A percentile compares a stretch with the other conserved stretches of the same genome.
Conservation (phyloP, 2,113 vertebrate genomes). For the Petromus typicus region DNA sequence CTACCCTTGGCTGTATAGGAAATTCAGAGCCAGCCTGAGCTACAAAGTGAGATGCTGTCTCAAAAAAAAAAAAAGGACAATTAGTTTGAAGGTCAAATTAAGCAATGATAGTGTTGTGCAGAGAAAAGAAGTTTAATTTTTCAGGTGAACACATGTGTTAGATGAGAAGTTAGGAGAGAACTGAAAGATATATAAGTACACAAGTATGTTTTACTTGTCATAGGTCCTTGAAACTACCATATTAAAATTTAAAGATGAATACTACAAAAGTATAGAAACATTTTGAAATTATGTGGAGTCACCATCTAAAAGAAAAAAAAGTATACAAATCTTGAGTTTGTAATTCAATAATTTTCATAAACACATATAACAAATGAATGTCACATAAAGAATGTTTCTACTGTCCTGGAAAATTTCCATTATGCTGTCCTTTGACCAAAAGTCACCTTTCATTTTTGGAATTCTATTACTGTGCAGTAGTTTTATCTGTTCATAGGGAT, state of each 20-base stretch:
- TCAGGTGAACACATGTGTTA: neutral
- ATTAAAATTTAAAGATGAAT: neutral
- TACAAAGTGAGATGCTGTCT: too few relatives aligned
- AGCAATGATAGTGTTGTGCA: neutral
- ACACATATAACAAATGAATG: neutral
- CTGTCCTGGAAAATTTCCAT: neutral
- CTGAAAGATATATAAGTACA: neutral
- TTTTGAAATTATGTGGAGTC: neutral
- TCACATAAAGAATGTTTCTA: neutral
- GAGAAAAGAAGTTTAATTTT: neutral
- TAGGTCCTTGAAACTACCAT: neutral
- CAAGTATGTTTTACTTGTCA: neutral
- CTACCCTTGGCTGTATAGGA: too few relatives aligned
- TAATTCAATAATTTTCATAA: constrained; percentile 19
- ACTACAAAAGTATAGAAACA: neutral
- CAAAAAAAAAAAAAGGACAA: too few relatives aligned
- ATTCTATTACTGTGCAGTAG: neutral
- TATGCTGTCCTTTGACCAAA: neutral
- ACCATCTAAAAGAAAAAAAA: neutral
- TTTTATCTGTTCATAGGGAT: neutral
- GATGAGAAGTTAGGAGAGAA: neutral
- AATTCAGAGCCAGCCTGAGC: too few relatives aligned
- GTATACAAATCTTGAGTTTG: constrained; percentile 1
- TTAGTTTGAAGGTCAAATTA: constrained; percentile 27
- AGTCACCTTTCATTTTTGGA: neutral